Evolutionary conservation across 2,113 vertebrate genomes (phyloP).

Genomic region (Poecilia latipinna): DNA sequence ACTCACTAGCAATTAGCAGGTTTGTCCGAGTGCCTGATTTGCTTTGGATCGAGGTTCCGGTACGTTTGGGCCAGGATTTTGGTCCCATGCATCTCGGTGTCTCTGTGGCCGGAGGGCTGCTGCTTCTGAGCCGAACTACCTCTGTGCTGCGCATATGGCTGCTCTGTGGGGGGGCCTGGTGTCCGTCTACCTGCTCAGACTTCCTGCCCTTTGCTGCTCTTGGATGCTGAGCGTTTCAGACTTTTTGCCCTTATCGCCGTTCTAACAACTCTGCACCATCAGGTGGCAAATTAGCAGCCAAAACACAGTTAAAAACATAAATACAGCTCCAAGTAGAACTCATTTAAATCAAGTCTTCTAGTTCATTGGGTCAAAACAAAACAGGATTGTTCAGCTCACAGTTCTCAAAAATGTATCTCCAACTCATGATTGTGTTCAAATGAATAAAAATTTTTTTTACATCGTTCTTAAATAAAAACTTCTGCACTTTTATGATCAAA

Average conservation of each 20-base stretch:
- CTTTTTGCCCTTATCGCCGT: neutral
- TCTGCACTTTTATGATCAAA: neutral
- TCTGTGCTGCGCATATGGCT: neutral
- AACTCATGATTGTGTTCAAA: neutral
- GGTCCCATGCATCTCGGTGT: neutral
- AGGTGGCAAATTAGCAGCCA: neutral
- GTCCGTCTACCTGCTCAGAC: neutral
- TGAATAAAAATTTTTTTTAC: neutral
- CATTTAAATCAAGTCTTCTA: neutral
- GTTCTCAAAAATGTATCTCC: too few species aligned
- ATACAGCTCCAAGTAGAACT: neutral
- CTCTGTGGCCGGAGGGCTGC: neutral
- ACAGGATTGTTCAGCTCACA: neutral
- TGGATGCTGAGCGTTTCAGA: neutral
- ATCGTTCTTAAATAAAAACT: neutral
- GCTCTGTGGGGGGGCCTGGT: neutral
- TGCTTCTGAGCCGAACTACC: neutral
- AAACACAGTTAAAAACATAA: neutral
- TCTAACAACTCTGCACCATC: neutral
- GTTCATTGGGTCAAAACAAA: neutral
- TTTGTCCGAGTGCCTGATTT: neutral
- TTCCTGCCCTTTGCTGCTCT: neutral
- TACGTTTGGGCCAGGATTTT: neutral
- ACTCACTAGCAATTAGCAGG: neutral
- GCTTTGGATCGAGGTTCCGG: neutral